phyloP scores from a whole-genome alignment of 2,888 invertebrate species.

The Stomorhina lunata region DNA sequence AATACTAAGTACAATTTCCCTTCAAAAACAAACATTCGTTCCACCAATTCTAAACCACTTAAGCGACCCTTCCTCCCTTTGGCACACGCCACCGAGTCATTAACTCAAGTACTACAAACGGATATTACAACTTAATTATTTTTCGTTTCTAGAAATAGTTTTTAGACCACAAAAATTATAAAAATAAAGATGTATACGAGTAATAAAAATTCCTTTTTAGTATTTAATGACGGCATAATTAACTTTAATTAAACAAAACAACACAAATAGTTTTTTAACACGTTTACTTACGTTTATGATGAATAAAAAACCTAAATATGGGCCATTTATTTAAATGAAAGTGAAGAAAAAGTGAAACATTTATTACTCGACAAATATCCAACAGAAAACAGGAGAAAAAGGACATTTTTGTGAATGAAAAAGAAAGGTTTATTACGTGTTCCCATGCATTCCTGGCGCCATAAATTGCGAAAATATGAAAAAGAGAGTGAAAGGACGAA shows the following conservation, averaged over 20 bases:
- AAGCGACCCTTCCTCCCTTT: neutral
- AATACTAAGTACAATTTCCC: too few species aligned
- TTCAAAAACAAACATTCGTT: too few species aligned
- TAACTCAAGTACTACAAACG: neutral
- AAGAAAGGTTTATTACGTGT: conserved; percentile 20
- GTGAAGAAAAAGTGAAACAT: neutral
- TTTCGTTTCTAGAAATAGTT: neutral
- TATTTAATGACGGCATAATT: conserved; percentile 36
- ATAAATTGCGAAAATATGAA: neutral
- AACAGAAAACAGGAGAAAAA: neutral
- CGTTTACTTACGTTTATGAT: conserved; percentile 10
- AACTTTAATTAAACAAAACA: conserved; percentile 26
- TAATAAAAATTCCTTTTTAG: neutral
- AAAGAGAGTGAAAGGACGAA: neutral
- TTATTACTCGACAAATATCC: conserved; percentile 12
- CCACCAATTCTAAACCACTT: too few species aligned
- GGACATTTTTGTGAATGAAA: neutral
- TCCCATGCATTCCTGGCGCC: neutral
- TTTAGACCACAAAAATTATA: neutral
- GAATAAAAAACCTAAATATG: neutral
- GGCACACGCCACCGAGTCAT: too few species aligned
- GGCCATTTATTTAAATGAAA: conserved; percentile 14
- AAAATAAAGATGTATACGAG: too few species aligned
- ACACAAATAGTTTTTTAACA: neutral
- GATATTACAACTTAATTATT: neutral